phyloP scores from a whole-genome alignment of 1,140 invertebrate species.

The Eueides isabella region DNA sequence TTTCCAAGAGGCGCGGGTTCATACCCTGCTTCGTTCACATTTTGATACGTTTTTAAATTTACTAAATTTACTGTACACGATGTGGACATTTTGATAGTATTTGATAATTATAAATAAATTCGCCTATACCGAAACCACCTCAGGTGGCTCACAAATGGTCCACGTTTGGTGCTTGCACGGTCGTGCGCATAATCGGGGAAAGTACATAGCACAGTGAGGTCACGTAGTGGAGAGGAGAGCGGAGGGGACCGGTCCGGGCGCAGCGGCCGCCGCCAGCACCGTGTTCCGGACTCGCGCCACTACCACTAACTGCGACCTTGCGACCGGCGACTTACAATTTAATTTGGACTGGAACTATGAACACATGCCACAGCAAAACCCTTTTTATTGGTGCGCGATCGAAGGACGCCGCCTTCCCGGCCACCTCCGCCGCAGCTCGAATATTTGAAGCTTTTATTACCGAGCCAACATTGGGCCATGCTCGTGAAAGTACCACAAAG shows the following conservation, averaged over 20 bases:
- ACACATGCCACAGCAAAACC: conserved; percentile 52
- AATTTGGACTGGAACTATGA: conserved; percentile 29
- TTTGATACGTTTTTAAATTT: no score
- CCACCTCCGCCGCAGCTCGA: conserved; percentile 32
- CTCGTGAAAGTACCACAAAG: conserved; percentile 18
- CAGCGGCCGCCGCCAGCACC: conserved; percentile 19
- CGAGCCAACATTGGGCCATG: conserved; percentile 6
- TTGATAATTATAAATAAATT: not conserved
- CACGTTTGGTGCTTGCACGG: not conserved
- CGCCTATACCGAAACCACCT: no score
- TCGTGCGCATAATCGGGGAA: not conserved
- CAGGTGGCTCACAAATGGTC: not conserved
- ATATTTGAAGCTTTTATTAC: conserved; percentile 44
- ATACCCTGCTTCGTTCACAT: no score
- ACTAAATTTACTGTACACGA: no score
- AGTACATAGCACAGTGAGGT: not conserved
- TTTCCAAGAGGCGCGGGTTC: no score
- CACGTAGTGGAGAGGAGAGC: not conserved
- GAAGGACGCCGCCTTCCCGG: conserved; percentile 49
- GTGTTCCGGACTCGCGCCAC: conserved; percentile 10
- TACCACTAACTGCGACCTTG: conserved; percentile 40
- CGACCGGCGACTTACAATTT: conserved; percentile 29
- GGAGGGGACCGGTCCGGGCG: conserved; percentile 41
- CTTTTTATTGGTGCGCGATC: conserved; percentile 61
- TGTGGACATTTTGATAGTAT: not conserved